Base-by-base conservation (phyloP, 2,113 vertebrate species). In the Uria lomvia region DNA sequence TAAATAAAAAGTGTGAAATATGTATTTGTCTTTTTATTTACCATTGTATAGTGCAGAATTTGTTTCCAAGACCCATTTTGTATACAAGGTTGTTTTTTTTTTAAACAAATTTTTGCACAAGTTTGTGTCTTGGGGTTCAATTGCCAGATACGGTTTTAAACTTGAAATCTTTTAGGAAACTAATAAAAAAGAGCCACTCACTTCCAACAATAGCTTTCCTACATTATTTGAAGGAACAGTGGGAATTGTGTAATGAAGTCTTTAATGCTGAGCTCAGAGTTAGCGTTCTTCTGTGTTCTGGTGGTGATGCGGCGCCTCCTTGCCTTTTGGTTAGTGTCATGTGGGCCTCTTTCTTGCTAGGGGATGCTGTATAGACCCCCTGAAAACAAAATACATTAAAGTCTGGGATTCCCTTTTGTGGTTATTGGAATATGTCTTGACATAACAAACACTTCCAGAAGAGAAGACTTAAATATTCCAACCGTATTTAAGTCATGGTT, bases 1-100 rank as follows among this genome's bases (percentile, higher is more conserved):
- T 99, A 99, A 99, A 99, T 99, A 99, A 99, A 99, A 99, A 98
- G 98, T 99, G 98, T 99, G 97, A 99, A 99, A 99, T 99, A 98
- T 99, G 99, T 98, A 99, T 99, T 99, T 99, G 99, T 99, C 99
- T 99, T 99, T 99, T 99, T 99, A 98, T 99, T 99, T 99, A 98
- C 98, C 98, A 98, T 98, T 99, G 99, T 99, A 98, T 98, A 98
- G 98, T 98, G 98, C 98, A 98, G 98, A 98, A 93, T 97, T 97
- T 98, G 96, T 98, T 98, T 98, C 84, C 91, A 96, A 98, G 97
- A 96, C 68, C 97, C 88, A 94, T 98, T 98, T 97, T 98, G 96
- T 97, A 66, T 97, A 92, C 65, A 86, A 94, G 79, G 93, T 97
- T 97, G 89, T 90, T 95, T 86, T 94, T 36, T 94, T 85, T 49